These are phyloP conservation scores for Porites lobata DNA, from an alignment of 92 coral and sea anemone genomes.

Conservation along the genomic window DNA sequence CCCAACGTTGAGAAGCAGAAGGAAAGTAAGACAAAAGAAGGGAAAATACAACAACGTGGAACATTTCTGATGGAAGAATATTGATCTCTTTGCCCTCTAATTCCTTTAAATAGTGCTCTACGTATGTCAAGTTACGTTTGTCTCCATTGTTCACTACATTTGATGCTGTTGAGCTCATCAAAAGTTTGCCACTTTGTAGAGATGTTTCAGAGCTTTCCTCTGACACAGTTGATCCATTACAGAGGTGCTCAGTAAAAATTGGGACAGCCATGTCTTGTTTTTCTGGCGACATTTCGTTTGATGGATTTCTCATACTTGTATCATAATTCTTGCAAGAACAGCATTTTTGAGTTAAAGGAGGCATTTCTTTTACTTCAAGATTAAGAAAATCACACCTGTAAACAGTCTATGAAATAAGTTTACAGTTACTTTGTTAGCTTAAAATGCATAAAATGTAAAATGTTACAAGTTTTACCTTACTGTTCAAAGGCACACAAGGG, in stretches of 20 bases:
- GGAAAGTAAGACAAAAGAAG: conserved; percentile 93
- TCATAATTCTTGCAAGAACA: not conserved
- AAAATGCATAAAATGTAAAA: too few species aligned
- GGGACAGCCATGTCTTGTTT: not conserved
- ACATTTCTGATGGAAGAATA: conserved; percentile 66
- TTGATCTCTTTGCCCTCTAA: conserved; percentile 25
- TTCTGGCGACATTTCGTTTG: not conserved
- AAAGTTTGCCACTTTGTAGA: not conserved
- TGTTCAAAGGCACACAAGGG: not conserved
- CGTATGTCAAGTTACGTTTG: not conserved
- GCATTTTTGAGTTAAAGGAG: not conserved
- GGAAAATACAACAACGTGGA: conserved; percentile 86
- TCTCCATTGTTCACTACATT: not conserved
- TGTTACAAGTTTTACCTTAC: too few species aligned
- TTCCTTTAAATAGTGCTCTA: conserved; percentile 26
- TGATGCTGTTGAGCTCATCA: not conserved
- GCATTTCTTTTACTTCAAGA: conserved; percentile 20
- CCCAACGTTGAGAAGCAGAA: conserved; percentile 87
- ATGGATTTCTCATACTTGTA: too few species aligned
- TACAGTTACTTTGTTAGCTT: not conserved
- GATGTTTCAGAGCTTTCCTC: not conserved
- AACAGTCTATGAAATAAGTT: conserved; percentile 74
- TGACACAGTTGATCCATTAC: not conserved
- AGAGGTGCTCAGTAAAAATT: not conserved
- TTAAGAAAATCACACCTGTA: conserved; percentile 90